Percentiles rank a stretch among this genome's conserved stretches.
Evolutionary conservation across 2,113 vertebrate species (phyloP).

Genomic region (Mus spicilegus): DNA sequence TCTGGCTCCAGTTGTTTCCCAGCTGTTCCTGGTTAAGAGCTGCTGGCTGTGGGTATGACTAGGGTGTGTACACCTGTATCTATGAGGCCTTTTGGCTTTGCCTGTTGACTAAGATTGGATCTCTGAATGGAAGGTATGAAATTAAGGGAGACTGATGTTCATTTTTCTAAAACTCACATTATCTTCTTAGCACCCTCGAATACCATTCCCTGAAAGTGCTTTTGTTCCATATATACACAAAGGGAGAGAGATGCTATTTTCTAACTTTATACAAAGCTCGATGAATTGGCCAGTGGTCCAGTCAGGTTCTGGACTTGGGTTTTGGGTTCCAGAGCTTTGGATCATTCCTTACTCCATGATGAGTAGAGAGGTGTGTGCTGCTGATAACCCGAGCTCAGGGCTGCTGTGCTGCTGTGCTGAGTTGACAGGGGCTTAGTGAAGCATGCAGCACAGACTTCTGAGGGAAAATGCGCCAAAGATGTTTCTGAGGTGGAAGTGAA

Average conservation of each 20-base stretch:
- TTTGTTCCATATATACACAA: not conserved
- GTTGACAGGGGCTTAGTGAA: not conserved
- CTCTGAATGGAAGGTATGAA: not conserved
- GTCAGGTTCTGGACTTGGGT: not conserved
- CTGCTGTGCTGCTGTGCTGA: not conserved
- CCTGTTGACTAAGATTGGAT: not conserved
- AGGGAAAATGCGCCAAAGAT: not conserved
- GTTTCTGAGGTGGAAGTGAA: not conserved
- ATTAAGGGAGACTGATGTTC: not conserved
- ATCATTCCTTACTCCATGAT: too few relatives aligned
- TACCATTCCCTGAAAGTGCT: not conserved
- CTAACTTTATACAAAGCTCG: not conserved
- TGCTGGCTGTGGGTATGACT: not conserved
- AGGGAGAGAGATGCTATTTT: not conserved
- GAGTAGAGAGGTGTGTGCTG: not conserved
- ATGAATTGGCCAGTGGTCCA: not conserved
- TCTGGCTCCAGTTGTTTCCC: not conserved
- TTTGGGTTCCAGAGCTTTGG: not conserved
- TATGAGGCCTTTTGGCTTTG: not conserved
- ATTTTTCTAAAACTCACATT: not conserved
- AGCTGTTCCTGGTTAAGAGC: not conserved
- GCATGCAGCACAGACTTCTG: not conserved
- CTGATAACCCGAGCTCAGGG: accelerated
- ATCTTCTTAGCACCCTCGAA: not conserved
- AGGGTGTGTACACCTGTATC: not conserved